Conservation (phyloP, 2,113 vertebrate species). For the Ardeotis arabs region DNA sequence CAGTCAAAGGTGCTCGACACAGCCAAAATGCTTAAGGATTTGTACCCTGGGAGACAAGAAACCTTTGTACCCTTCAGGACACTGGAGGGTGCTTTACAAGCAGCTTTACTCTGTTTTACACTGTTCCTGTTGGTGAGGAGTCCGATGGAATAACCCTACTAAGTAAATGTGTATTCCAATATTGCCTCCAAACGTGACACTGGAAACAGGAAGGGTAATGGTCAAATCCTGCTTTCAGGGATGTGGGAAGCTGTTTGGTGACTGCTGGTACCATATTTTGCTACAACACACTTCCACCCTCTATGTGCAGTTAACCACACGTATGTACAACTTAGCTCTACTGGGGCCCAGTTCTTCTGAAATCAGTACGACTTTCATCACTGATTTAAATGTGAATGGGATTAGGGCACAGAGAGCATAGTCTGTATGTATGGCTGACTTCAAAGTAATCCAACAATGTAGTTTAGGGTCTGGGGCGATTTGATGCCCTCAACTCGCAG, state of each 20-base stretch:
- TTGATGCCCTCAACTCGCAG: background rate
- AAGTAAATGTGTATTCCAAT: background rate
- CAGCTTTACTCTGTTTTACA: background rate
- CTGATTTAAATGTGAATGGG: background rate
- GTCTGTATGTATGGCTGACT: background rate
- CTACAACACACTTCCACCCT: background rate
- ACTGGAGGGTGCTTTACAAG: background rate
- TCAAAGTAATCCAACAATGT: background rate
- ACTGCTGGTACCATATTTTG: background rate
- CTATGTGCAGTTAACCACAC: background rate
- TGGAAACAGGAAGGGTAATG: background rate
- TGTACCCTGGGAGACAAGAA: background rate
- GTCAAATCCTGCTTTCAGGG: background rate
- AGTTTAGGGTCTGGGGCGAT: background rate
- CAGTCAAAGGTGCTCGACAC: background rate
- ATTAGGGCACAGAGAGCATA: background rate
- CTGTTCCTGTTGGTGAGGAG: background rate
- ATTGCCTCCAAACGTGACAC: background rate
- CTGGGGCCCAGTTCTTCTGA: background rate
- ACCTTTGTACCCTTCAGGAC: background rate
- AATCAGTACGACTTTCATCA: background rate
- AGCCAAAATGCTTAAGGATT: background rate
- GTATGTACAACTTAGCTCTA: background rate
- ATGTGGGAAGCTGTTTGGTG: background rate
- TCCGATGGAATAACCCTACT: background rate